Base-by-base conservation (phyloP, 1,140 invertebrate species). In the Helicoverpa armigera region DNA sequence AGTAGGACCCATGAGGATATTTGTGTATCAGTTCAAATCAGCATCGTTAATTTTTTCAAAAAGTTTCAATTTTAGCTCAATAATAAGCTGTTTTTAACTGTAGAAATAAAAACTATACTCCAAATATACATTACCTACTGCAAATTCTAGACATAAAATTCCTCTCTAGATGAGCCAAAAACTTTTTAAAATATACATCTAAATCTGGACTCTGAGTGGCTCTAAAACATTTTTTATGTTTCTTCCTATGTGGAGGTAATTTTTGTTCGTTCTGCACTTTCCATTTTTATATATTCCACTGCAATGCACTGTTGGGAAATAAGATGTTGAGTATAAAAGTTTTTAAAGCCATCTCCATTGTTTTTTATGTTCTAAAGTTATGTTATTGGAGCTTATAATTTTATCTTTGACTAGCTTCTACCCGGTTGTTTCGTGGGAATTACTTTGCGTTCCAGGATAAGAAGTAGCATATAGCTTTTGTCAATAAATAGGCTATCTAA, bases 221-320 rank as follows among this genome's bases (percentile, higher is more conserved):
- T 18, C 53, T 70, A 70, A 70, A 70, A 70, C 50, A 29, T 29
- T 53, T 70, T 51, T 70, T 53, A 70, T 70, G 67, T 53, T 70
- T 53, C 50, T 18, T 70, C 18, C 67, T 29, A 53, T 53, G 48
- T 43, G 18, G 5, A 70, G 50, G 18, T 70, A 53, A 70, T 31
- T 70, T 31, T n/a, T 53, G 67, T 53, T 10, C 29, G 48, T 50
- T 69, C n/a, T 50, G 43, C 50, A 70, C 12, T 29, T 70, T 53
- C 18, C 13, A 51, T 53, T 70, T 53, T 70, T 70, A 53, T 70
- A 35, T 43, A 3, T 23, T 31, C 3, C 35, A 11, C 48, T 43
- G 43, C 16, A 35, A 69, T 51, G 48, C 14, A 14, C 65, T 48
- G 43, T 23, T 51, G 65, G 65, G 65, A 69, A 69, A 69, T 69